Base-by-base conservation (phyloP, 2,113 vertebrate genomes). In the Coptodon bakossiorum region DNA sequence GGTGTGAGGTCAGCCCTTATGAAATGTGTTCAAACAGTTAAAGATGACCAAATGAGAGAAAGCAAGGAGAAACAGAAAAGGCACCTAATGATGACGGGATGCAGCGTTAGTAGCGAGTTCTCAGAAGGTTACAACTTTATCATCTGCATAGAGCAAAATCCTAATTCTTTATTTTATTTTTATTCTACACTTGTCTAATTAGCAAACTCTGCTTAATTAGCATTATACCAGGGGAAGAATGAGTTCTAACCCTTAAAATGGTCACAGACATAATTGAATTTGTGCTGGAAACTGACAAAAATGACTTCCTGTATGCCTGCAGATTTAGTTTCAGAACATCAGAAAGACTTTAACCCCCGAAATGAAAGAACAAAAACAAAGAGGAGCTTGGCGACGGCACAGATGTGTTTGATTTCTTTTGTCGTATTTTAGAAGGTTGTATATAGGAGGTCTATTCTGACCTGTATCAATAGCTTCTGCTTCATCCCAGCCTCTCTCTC, bases 401-500 rank as follows among this genome's bases (percentile, higher is more conserved):
- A 90, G 27, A 79, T 52, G 45, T 40, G 12, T 79, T 50, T 17
- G 6, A 34, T 16, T 66, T 48, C 80, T 83, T 53, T 83, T 4
- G 24, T 29, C n/a, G 80, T 88, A 22, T 24, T 88, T 84, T 79
- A 87, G 79, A 90, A 81, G 78, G 54, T 91, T 89, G 79, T 88
- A 87, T 89, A 87, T 63, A 94, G 89, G 90, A 93, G 93, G 83
- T 96, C 96, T 96, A 96, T 94, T 96, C 96, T 97, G 96, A 97
- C 96, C 96, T 97, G 96, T 96, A 82, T 96, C 96, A 96, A 96
- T 96, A 96, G 95, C 94, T 93, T 96, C 95, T 96, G 96, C 94
- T 96, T 96, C 95, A 93, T 96, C 95, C 96, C 96, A 97, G 96
- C 96, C 95, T 96, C 94, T 97, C 93, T 96, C 95, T 96, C 95